phyloP scores from a whole-genome alignment of 2,797 vertebrate genomes.

The Enoplosus armatus region DNA sequence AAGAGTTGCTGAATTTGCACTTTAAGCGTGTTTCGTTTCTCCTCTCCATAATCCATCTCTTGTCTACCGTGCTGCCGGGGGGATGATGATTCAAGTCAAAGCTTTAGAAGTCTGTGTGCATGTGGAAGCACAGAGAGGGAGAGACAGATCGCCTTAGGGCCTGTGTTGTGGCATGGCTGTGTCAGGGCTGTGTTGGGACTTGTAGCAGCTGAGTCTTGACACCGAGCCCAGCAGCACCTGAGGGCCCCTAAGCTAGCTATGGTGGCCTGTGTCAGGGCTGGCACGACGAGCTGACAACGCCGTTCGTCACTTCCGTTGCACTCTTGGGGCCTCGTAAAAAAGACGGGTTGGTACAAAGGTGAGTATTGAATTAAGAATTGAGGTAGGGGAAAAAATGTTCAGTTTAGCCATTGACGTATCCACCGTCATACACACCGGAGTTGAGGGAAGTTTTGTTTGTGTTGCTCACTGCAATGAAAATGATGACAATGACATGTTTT shows the following conservation, averaged over 20 bases:
- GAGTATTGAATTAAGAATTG: neutral
- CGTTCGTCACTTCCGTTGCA: conserved; percentile 69
- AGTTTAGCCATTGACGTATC: conserved; percentile 1
- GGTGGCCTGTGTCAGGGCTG: conserved; percentile 72
- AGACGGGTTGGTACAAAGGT: neutral
- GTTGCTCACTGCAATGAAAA: neutral
- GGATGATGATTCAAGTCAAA: conserved; percentile 54
- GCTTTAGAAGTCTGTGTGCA: conserved; percentile 46
- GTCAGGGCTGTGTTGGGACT: conserved; percentile 76
- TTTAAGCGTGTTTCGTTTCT: conserved; percentile 11
- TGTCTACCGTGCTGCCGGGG: conserved; percentile 18
- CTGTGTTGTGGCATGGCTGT: conserved; percentile 72
- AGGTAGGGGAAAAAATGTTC: neutral
- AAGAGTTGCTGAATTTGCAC: conserved; percentile 25
- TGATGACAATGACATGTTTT: too few relatives aligned
- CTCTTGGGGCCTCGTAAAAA: conserved; percentile 24
- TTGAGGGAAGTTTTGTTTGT: neutral
- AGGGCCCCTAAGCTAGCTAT: conserved; percentile 57
- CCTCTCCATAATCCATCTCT: conserved; percentile 16
- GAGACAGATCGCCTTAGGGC: conserved; percentile 70
- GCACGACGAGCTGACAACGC: conserved; percentile 72
- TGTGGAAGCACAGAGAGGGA: conserved; percentile 42
- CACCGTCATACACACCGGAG: neutral
- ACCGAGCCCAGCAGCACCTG: conserved; percentile 57
- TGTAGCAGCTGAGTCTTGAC: conserved; percentile 72